Conservation (phyloP, 2,888 invertebrate species). For the Polia nebulosa region DNA sequence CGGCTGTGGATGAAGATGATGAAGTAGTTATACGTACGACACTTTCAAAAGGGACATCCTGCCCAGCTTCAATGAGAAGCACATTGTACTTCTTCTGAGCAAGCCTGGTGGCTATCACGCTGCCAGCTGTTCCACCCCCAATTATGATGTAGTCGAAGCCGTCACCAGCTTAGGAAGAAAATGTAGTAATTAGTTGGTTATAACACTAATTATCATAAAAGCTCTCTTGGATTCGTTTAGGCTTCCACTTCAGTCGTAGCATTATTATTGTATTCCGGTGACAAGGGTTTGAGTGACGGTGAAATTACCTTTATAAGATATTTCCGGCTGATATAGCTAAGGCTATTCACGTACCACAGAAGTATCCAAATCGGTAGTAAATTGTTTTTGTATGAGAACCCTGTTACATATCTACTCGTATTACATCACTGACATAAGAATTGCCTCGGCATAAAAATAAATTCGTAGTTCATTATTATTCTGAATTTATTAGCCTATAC, state of each 20-base stretch:
- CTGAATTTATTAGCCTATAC: too few species aligned
- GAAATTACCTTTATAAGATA: not conserved
- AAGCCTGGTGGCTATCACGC: slow-evolving; percentile 48
- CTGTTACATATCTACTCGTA: too few species aligned
- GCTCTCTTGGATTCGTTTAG: too few species aligned
- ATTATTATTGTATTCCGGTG: not conserved
- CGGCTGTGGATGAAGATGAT: too few species aligned
- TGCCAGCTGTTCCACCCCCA: slow-evolving; percentile 53
- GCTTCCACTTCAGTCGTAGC: too few species aligned
- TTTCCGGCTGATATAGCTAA: not conserved
- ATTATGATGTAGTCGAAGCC: slow-evolving; percentile 51
- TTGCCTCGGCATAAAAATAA: not conserved
- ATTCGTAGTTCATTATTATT: too few species aligned
- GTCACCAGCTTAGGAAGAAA: slow-evolving; percentile 20
- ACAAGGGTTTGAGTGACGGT: not conserved
- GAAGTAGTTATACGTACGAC: slow-evolving; percentile 44
- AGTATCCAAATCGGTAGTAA: not conserved
- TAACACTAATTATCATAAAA: too few species aligned
- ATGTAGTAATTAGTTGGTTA: not conserved
- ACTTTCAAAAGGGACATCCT: slow-evolving; percentile 48
- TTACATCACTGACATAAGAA: too few species aligned
- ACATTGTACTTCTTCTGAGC: slow-evolving; percentile 47
- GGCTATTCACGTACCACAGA: not conserved
- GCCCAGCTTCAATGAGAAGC: slow-evolving; percentile 52
- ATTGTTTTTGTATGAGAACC: not conserved